These are phyloP conservation scores for Eurosta solidaginis DNA, from an alignment of 1,140 invertebrate species.

Conservation along the genomic window DNA sequence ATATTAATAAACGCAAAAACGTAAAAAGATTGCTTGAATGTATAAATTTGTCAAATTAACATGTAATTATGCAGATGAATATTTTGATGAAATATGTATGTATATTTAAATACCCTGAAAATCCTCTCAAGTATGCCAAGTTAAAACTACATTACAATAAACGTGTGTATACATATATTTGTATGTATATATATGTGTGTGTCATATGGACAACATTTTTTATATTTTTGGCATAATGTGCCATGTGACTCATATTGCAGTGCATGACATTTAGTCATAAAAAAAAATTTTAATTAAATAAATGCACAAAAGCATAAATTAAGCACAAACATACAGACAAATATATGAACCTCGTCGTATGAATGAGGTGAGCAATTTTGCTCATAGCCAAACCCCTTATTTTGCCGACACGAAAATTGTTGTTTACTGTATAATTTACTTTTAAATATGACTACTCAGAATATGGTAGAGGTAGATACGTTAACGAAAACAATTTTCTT, in stretches of 20 bases:
- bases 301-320: not conserved
- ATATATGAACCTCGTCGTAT: no score
- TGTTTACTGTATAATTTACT: no score
- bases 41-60: slow-evolving; percentile 23
- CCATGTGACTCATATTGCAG: not conserved
- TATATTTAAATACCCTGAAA: not conserved
- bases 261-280: not conserved
- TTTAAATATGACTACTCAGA: no score
- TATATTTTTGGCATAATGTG: not conserved
- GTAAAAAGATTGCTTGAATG: not conserved
- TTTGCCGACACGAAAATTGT: no score
- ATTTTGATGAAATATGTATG: not conserved
- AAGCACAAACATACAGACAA: no score
- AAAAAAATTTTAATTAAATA: not conserved
- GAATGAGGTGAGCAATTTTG: no score
- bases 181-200: not conserved
- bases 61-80: slow-evolving; percentile 22
- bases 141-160: not conserved
- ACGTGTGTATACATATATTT: not conserved
- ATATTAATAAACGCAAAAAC: no score
- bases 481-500: no score
- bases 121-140: not conserved
- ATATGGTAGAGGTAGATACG: no score
- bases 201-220: not conserved
- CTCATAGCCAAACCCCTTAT: no score